These are phyloP conservation scores for Lepus townsendii DNA, from an alignment of 2,797 vertebrate genomes.

Conservation along the genomic window DNA sequence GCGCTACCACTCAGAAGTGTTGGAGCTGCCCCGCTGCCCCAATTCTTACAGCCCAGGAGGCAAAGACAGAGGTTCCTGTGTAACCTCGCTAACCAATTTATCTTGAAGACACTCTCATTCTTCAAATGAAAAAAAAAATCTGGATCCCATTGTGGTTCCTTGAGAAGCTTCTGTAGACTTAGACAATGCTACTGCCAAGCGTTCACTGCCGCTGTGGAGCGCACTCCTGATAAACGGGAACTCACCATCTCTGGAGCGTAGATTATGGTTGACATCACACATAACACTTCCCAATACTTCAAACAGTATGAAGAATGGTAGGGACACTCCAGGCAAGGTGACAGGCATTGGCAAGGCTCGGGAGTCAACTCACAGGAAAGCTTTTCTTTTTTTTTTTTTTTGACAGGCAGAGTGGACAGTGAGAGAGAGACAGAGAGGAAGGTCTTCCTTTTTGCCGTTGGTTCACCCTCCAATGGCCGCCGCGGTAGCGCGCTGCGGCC, in stretches of 20 bases:
- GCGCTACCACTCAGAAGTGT: not conserved
- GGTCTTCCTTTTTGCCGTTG: too few species aligned
- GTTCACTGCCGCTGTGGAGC: not conserved
- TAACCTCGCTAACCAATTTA: not conserved
- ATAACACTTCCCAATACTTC: conserved; percentile 16
- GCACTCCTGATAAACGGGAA: not conserved
- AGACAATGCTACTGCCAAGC: not conserved
- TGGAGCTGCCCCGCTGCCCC: not conserved
- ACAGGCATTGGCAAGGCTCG: not conserved
- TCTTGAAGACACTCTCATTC: conserved; percentile 6
- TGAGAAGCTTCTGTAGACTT: not conserved
- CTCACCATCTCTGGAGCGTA: not conserved
- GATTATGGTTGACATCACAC: not conserved
- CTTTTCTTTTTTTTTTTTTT: too few species aligned
- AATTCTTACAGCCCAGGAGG: not conserved
- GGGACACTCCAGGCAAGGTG: not conserved
- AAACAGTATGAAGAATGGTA: not conserved
- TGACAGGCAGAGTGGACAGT: too few species aligned
- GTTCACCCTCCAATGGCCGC: too few species aligned
- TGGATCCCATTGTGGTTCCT: not conserved
- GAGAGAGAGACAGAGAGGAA: too few species aligned
- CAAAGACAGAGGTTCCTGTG: not conserved
- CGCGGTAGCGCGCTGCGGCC: too few species aligned
- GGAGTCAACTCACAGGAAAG: not conserved
- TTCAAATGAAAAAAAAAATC: not conserved